Evolutionary conservation across 2,888 invertebrate genomes (phyloP).

Genomic region (Ophion ventricosus): DNA sequence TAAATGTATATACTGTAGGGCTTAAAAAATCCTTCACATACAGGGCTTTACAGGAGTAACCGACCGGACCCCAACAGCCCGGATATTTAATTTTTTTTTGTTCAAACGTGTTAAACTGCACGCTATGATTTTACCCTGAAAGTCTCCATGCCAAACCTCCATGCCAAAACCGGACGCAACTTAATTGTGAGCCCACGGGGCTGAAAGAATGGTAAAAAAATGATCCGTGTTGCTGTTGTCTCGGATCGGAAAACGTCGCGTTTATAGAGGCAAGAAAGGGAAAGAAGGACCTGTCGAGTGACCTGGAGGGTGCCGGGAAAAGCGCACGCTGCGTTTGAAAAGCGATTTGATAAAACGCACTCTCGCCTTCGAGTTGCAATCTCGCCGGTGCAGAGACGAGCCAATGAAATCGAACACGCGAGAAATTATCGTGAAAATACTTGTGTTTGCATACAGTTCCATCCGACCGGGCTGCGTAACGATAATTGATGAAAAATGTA

Average conservation of each 20-base stretch:
- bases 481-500: too few relatives aligned
- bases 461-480: slow-evolving; percentile 37
- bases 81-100: background rate
- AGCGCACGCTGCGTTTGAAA: background rate
- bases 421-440: slow-evolving; percentile 38
- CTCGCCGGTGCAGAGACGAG: slow-evolving; percentile 49
- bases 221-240: background rate
- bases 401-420: slow-evolving; percentile 34
- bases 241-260: background rate
- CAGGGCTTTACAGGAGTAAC: background rate
- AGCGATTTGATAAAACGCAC: slow-evolving; percentile 1
- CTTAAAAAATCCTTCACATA: background rate
- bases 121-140: background rate
- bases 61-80: background rate
- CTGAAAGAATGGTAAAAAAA: background rate
- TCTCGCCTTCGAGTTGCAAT: slow-evolving; percentile 21
- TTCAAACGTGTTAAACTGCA: background rate
- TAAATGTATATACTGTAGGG: background rate
- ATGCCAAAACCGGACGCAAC: background rate
- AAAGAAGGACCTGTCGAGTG: background rate
- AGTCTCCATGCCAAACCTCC: background rate
- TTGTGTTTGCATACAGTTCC: slow-evolving; percentile 1
- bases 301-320: background rate
- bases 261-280: background rate
- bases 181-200: background rate